These are phyloP conservation scores for Microchrysa polita DNA, from an alignment of 2,888 invertebrate species.

Conservation along the genomic window DNA sequence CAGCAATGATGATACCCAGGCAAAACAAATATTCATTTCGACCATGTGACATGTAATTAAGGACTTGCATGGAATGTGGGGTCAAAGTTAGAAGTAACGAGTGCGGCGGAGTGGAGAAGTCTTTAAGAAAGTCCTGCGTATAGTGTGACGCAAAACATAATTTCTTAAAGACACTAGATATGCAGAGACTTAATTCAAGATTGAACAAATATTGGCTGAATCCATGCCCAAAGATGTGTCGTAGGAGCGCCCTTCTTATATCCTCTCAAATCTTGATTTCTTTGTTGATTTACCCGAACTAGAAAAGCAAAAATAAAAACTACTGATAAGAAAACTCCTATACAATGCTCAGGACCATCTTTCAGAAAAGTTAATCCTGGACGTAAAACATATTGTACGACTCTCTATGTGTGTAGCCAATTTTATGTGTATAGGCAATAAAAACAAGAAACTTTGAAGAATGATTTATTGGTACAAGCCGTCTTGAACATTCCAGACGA, in stretches of 20 bases:
- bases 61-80: not conserved
- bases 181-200: no score
- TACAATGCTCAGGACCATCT: no score
- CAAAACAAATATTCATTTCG: slow-evolving; percentile 23
- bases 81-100: not conserved
- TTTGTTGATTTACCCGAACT: not conserved
- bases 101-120: no score
- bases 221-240: no score
- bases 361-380: slow-evolving; percentile 25
- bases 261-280: no score
- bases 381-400: slow-evolving; percentile 9
- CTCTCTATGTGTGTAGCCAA: no score
- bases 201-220: no score
- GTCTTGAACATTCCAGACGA: not conserved
- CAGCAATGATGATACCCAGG: not conserved
- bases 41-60: slow-evolving; percentile 41
- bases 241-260: no score
- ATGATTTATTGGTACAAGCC: slow-evolving; percentile 32
- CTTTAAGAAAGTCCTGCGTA: no score
- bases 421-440: not conserved
- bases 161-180: no score
- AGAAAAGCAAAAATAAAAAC: not conserved
- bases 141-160: no score
- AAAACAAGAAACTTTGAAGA: slow-evolving; percentile 35
- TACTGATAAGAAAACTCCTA: not conserved